These are phyloP conservation scores for Diplogasteroides magnus DNA, from an alignment of 1,140 invertebrate species.

Conservation along the genomic window DNA sequence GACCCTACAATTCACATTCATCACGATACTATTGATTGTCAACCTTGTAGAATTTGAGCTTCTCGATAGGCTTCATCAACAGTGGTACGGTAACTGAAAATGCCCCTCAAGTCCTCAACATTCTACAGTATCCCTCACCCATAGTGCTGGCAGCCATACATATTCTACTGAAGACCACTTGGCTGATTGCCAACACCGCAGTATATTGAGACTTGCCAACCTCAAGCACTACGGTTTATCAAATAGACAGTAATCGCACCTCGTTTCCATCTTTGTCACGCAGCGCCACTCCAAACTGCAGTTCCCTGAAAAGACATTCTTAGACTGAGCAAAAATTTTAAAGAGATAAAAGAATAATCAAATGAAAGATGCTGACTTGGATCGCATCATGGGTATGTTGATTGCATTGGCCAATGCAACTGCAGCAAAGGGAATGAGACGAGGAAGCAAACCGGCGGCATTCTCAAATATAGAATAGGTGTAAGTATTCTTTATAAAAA, in stretches of 20 bases:
- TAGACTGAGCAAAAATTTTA: not conserved
- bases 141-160: constrained; percentile 82
- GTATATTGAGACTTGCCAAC: constrained; percentile 65
- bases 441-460: constrained; percentile 48
- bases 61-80: constrained; percentile 38
- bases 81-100: constrained; percentile 41
- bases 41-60: constrained; percentile 35
- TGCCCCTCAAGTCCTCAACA: not conserved
- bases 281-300: constrained; percentile 58
- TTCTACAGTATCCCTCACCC: constrained; percentile 62
- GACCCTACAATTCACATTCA: constrained; percentile 6
- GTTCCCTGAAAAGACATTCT: constrained; percentile 55
- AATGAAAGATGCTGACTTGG: constrained; percentile 49
- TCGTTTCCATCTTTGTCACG: constrained; percentile 57
- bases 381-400: constrained; percentile 83
- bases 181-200: constrained; percentile 71
- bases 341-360: not conserved
- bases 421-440: constrained; percentile 75
- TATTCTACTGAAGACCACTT: constrained; percentile 79
- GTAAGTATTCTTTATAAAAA: not conserved
- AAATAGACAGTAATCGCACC: constrained; percentile 43
- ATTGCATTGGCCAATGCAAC: constrained; percentile 84
- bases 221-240: not conserved
- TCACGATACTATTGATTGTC: not conserved
- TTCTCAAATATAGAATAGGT: constrained; percentile 27